These are phyloP conservation scores for Australoheros scitulus DNA, from an alignment of 2,113 vertebrate genomes.

Conservation along the genomic window DNA sequence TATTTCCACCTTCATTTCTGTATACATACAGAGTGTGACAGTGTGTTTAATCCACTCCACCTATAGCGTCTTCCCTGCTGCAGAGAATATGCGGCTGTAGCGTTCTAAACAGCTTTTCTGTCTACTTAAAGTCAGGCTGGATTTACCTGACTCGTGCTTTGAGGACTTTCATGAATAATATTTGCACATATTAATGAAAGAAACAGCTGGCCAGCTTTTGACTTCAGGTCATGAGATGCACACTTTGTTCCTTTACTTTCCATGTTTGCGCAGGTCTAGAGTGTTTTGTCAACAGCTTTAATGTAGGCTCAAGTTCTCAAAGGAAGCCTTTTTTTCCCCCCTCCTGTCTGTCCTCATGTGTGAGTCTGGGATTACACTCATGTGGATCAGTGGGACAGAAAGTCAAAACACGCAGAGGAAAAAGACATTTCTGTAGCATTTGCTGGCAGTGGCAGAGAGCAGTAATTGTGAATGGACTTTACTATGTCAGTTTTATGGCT, in stretches of 20 bases:
- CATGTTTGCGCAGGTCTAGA: background rate
- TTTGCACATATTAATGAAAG: conserved; percentile 52
- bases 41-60: background rate
- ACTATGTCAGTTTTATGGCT: conserved; percentile 4
- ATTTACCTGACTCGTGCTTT: conserved; percentile 52
- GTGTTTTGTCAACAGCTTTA: conserved; percentile 32
- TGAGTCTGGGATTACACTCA: conserved; percentile 9
- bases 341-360: conserved; percentile 10
- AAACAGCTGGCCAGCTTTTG: conserved; percentile 11
- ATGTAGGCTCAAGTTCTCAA: conserved; percentile 38
- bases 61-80: conserved; percentile 1
- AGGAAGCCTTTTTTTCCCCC: conserved; percentile 13
- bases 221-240: conserved; percentile 2
- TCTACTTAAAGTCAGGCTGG: conserved; percentile 59
- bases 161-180: conserved; percentile 61
- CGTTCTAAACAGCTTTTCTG: conserved; percentile 29
- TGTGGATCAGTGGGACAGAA: conserved; percentile 34
- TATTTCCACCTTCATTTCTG: background rate
- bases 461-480: conserved; percentile 27
- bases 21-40: background rate
- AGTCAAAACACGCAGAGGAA: conserved; percentile 29
- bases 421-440: conserved; percentile 39
- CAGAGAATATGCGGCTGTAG: conserved; percentile 23
- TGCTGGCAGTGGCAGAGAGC: conserved; percentile 8
- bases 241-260: conserved; percentile 28